Percentiles rank a stretch among this genome's conserved stretches.
These are phyloP conservation scores for Cotesia vestalis DNA, from an alignment of 1,140 invertebrate genomes.

Conservation along the genomic window DNA sequence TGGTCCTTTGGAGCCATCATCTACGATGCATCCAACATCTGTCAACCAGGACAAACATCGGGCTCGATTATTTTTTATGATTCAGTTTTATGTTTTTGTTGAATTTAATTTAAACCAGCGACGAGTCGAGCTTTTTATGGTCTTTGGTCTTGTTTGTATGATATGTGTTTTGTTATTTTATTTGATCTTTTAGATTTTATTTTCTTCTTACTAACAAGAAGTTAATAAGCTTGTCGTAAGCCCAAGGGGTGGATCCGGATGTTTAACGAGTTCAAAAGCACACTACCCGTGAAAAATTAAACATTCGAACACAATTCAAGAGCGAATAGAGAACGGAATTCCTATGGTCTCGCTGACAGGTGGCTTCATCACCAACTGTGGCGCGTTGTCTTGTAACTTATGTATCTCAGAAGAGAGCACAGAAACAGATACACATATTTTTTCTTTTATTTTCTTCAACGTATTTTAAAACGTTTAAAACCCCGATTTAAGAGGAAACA, in stretches of 20 bases:
- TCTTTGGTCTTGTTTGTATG: background rate
- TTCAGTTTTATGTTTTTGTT: constrained; percentile 10
- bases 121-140: background rate
- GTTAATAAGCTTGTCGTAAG: background rate
- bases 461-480: too few relatives aligned
- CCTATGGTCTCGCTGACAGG: constrained; percentile 23
- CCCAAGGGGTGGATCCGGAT: constrained; percentile 3
- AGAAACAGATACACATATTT: background rate
- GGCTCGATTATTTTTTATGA: constrained; percentile 9
- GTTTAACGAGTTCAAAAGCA: background rate
- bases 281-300: constrained; percentile 24
- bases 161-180: too few relatives aligned
- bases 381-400: constrained; percentile 1
- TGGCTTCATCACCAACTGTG: constrained; percentile 32
- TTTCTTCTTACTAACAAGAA: background rate
- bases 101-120: constrained; percentile 12
- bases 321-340: background rate
- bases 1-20: constrained; percentile 39
- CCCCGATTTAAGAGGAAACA: constrained; percentile 20
- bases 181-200: too few relatives aligned
- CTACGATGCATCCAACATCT: constrained; percentile 33
- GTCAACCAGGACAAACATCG: background rate
- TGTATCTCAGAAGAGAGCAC: background rate
- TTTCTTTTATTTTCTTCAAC: too few relatives aligned
- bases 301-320: constrained; percentile 4